Evolutionary conservation across 2,797 vertebrate species (phyloP).

Genomic region (Lepilemur septentrionalis): DNA sequence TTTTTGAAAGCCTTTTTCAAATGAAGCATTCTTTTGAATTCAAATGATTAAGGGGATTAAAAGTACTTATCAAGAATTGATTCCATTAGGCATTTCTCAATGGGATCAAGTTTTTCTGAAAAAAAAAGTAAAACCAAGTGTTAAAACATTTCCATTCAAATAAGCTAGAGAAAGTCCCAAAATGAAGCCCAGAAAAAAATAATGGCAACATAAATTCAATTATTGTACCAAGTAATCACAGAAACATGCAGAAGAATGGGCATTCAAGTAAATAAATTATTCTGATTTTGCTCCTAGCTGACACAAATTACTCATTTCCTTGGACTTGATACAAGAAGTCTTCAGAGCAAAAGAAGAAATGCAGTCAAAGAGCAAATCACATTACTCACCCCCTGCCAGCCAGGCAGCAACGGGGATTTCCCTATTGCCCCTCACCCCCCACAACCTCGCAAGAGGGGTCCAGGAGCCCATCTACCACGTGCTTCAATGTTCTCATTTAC

Average conservation of each 20-base stretch:
- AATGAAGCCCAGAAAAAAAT: constrained; percentile 31
- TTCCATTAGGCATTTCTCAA: constrained; percentile 33
- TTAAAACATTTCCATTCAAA: constrained; percentile 36
- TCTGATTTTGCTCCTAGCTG: constrained; percentile 55
- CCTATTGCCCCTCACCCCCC: not conserved
- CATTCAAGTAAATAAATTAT: constrained; percentile 59
- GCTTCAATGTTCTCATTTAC: not conserved
- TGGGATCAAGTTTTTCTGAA: not conserved
- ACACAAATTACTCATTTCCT: constrained; percentile 74
- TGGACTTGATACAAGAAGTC: constrained; percentile 57
- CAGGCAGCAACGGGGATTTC: not conserved
- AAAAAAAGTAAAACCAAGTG: not conserved
- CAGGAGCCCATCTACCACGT: not conserved
- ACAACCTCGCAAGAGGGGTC: not conserved
- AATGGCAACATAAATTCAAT: constrained; percentile 49
- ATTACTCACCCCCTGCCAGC: constrained; percentile 51
- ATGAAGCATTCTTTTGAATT: constrained; percentile 19
- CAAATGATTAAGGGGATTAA: constrained; percentile 38
- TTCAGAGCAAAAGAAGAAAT: constrained; percentile 67
- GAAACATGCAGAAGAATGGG: constrained; percentile 52
- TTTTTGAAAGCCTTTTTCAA: constrained; percentile 23
- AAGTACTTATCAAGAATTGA: constrained; percentile 14
- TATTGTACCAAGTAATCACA: constrained; percentile 41
- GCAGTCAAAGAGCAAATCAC: not conserved
- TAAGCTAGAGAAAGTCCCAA: not conserved